A percentile compares a stretch with the other conserved stretches of the same genome.
These are phyloP conservation scores for Dendrolimus houi DNA, from an alignment of 2,888 invertebrate species.

Conservation along the genomic window DNA sequence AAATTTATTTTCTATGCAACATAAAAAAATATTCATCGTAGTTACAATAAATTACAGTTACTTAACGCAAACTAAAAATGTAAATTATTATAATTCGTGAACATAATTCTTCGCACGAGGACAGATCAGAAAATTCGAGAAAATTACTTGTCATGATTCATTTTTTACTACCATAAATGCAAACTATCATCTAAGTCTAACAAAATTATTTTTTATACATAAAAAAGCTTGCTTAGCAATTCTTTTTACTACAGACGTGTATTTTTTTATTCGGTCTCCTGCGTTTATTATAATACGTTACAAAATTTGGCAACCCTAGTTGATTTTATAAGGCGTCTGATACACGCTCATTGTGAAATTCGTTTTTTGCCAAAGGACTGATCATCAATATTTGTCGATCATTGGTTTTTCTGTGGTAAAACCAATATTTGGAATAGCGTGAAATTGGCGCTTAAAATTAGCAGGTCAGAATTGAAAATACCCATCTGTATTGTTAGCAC, in stretches of 20 bases:
- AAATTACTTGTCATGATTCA: conserved; percentile 46
- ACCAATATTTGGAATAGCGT: too few relatives aligned
- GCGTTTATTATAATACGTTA: too few relatives aligned
- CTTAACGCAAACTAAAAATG: conserved; percentile 67
- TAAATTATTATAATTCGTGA: conserved; percentile 62
- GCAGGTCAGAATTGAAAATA: too few relatives aligned
- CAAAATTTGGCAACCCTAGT: too few relatives aligned
- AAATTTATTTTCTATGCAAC: conserved; percentile 77
- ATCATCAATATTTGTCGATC: too few relatives aligned
- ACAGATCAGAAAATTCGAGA: conserved; percentile 29
- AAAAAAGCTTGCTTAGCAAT: conserved; percentile 47
- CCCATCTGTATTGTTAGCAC: too few relatives aligned
- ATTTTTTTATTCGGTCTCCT: not conserved
- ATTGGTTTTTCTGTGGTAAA: too few relatives aligned
- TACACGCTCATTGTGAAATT: too few relatives aligned
- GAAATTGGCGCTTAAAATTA: too few relatives aligned
- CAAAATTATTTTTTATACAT: conserved; percentile 32
- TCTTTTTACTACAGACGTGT: not conserved
- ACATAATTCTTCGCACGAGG: conserved; percentile 42
- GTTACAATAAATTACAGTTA: conserved; percentile 75
- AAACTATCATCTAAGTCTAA: conserved; percentile 43
- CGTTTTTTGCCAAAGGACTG: too few relatives aligned
- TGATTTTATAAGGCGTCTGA: too few relatives aligned
- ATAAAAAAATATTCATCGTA: conserved; percentile 77
- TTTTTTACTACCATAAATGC: conserved; percentile 38